phyloP scores from a whole-genome alignment of 2,113 vertebrate species.

The Arothron firmamentum region DNA sequence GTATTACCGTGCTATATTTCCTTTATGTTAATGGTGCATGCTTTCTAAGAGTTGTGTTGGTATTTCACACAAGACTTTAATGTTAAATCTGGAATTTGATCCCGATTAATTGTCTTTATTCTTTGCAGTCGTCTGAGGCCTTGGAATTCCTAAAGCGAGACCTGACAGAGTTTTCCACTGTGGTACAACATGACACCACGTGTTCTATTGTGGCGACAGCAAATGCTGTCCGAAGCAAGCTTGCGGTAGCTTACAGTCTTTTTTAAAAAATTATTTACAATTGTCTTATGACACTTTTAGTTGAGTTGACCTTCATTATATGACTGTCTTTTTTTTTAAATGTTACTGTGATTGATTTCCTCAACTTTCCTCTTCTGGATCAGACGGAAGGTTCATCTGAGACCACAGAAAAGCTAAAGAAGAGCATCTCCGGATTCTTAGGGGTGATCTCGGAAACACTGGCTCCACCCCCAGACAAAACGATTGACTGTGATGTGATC shows the following conservation, averaged over 20 bases:
- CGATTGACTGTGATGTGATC: constrained; percentile 97
- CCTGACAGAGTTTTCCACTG: constrained; percentile 90
- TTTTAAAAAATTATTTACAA: background rate
- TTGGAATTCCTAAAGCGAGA: constrained; percentile 96
- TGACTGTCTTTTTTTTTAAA: background rate
- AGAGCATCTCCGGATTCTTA: constrained; percentile 90
- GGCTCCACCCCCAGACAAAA: constrained; percentile 93
- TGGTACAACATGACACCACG: constrained; percentile 96
- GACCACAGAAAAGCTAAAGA: constrained; percentile 92
- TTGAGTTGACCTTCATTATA: background rate
- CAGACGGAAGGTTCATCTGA: constrained; percentile 89
- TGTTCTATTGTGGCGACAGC: constrained; percentile 95
- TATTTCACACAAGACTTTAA: background rate
- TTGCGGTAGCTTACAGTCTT: constrained; percentile 76
- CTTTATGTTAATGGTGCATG: background rate
- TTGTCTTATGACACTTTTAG: background rate
- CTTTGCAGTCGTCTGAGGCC: constrained; percentile 88
- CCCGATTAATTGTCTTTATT: background rate
- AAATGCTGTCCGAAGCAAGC: constrained; percentile 89
- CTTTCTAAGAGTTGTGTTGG: background rate
- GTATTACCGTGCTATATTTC: background rate
- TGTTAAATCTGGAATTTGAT: background rate
- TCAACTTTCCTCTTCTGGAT: background rate
- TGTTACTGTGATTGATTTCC: background rate
- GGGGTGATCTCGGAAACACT: constrained; percentile 96